Evolutionary conservation across 2,113 vertebrate genomes (phyloP).

Genomic region (Lynx canadensis): DNA sequence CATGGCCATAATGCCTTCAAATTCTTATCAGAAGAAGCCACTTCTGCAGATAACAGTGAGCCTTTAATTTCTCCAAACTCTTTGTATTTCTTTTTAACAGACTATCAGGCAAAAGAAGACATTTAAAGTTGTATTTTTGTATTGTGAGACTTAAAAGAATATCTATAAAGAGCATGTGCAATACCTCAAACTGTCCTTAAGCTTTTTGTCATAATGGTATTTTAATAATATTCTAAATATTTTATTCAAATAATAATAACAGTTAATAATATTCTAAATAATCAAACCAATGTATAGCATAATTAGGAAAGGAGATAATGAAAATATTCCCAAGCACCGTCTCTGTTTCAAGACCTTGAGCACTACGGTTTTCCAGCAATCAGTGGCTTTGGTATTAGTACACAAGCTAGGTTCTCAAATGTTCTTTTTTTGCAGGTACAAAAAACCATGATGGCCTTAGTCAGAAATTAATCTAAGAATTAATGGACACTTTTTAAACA

Average conservation of each 20-base stretch:
- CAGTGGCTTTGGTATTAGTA: neutral
- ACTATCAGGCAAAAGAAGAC: neutral
- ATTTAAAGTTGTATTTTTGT: constrained; percentile 3
- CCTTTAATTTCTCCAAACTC: neutral
- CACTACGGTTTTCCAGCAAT: neutral
- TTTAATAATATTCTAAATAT: neutral
- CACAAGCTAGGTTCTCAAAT: neutral
- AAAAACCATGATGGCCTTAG: neutral
- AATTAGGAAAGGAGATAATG: neutral
- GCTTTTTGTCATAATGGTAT: neutral
- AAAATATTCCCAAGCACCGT: neutral
- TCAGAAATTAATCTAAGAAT: neutral
- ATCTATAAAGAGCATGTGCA: neutral
- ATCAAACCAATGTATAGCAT: neutral
- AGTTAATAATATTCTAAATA: neutral
- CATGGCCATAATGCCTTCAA: neutral
- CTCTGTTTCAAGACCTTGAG: neutral
- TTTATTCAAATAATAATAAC: neutral
- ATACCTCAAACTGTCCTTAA: neutral
- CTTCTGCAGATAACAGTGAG: neutral
- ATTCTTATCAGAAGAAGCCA: neutral
- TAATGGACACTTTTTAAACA: neutral
- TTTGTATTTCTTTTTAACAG: neutral
- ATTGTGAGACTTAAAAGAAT: neutral
- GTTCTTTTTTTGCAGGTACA: neutral